These are phyloP conservation scores for Drosophila algonquin DNA, from an alignment of 2,888 invertebrate genomes.

Conservation along the genomic window DNA sequence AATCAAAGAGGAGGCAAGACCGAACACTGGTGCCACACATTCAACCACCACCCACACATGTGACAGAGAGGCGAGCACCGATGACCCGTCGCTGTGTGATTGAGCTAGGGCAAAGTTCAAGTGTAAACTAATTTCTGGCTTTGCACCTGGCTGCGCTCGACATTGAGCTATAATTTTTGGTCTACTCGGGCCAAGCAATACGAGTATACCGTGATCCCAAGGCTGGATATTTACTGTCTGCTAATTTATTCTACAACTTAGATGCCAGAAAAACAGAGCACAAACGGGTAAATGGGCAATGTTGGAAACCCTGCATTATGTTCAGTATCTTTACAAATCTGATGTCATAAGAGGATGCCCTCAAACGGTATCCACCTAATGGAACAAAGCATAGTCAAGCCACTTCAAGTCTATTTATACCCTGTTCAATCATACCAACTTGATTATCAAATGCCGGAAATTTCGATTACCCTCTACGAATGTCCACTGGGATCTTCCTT, in stretches of 20 bases:
- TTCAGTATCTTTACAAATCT: not conserved
- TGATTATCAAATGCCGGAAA: conserved; percentile 3
- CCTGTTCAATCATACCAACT: not conserved
- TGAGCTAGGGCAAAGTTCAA: conserved; percentile 43
- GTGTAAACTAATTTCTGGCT: conserved; percentile 67
- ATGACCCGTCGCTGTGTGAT: conserved; percentile 2
- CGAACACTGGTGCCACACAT: not conserved
- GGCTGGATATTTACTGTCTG: not conserved
- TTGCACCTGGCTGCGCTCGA: conserved; percentile 50
- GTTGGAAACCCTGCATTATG: too few relatives aligned
- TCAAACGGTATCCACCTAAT: not conserved
- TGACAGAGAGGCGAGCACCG: conserved; percentile 7
- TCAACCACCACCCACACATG: too few relatives aligned
- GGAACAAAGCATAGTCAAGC: not conserved
- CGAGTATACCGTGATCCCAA: too few relatives aligned
- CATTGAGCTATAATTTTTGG: conserved; percentile 65
- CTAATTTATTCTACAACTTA: too few relatives aligned
- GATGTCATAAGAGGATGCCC: too few relatives aligned
- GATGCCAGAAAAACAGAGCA: too few relatives aligned
- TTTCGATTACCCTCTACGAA: conserved; percentile 8
- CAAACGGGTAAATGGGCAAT: too few relatives aligned
- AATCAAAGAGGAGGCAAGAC: conserved; percentile 4
- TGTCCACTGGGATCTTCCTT: not conserved
- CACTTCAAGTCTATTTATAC: not conserved
- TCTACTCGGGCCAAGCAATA: conserved; percentile 22